Percentiles rank a stretch among this genome's conserved stretches.
phyloP scores from a whole-genome alignment of 2,113 vertebrate species.

The Ailurus styani region DNA sequence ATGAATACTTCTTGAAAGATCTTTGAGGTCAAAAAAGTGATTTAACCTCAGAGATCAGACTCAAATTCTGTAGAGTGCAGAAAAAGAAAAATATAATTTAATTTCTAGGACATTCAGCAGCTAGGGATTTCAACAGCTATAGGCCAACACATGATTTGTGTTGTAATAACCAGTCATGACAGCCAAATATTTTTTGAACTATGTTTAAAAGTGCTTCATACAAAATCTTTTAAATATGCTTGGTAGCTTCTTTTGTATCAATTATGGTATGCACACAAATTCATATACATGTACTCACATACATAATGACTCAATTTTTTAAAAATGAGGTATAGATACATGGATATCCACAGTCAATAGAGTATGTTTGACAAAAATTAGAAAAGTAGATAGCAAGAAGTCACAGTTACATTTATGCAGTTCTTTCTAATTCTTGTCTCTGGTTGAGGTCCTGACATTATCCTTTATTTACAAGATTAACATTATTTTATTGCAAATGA shows the following conservation, averaged over 20 bases:
- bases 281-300: neutral
- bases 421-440: neutral
- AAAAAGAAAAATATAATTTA: slow-evolving; percentile 75
- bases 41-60: slow-evolving; percentile 70
- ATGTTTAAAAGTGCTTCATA: slow-evolving; percentile 39
- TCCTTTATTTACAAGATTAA: neutral
- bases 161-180: slow-evolving; percentile 69
- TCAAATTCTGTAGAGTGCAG: slow-evolving; percentile 50
- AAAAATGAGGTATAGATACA: too few relatives aligned
- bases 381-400: neutral
- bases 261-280: neutral
- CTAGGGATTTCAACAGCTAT: slow-evolving; percentile 72
- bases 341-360: neutral
- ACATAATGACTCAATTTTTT: neutral
- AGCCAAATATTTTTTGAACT: slow-evolving; percentile 62
- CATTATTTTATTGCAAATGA: neutral
- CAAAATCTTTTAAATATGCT: slow-evolving; percentile 39
- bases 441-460: neutral
- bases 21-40: slow-evolving; percentile 73
- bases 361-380: neutral
- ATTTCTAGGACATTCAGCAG: slow-evolving; percentile 71
- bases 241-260: slow-evolving; percentile 2
- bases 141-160: slow-evolving; percentile 72
- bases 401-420: neutral
- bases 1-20: slow-evolving; percentile 71